Base-by-base conservation (phyloP, 2,888 invertebrate genomes). In the Formica aserva region DNA sequence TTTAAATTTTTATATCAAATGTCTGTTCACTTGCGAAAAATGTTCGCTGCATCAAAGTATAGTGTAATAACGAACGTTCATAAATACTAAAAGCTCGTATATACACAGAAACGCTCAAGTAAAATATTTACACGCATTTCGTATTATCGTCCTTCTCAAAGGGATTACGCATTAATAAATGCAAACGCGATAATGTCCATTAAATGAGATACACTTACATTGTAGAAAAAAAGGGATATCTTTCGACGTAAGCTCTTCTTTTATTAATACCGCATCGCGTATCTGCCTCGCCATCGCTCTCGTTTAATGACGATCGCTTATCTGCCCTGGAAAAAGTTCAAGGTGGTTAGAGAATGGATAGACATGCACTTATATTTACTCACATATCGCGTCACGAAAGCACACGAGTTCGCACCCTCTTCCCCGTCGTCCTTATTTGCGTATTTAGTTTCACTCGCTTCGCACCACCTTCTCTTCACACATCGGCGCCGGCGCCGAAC, bases 281-380 rank as follows among this genome's bases (percentile, higher is more conserved):
- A 77, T 67, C 76, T 38, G n/a, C 15, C 60, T 13, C 45, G 22
- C 22, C 26, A 38, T 48, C 72, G 32, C 8, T 72, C 52, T 60
- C 41, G 13, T 52, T 45, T 78, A 60, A 72, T 48, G 45, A 80
- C 22, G 41, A 26, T 60, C 18, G 72, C 45, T 80, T 72, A 80
- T 80, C 72, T 62, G 5, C 60, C 45, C 74, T 35, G 78, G 13
- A 45, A 77, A 80, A 80, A 80, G 78, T 80, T 80, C 78, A 80
- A 93, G 93, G 85, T 92, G 9, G n/a, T 48, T 13, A 85, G 88
- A 77, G 84, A 18, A 52, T 52, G 35, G 32, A 65, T 26, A 22
- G n/a, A 32, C 6, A n/a, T 41, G 29, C 15, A 69, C 32, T 78
- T 78, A 32, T 80, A 71, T 77, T 77, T 77, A 71, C 41, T 72